Conservation (phyloP, 2,888 invertebrate genomes). For the Salticus scenicus region DNA sequence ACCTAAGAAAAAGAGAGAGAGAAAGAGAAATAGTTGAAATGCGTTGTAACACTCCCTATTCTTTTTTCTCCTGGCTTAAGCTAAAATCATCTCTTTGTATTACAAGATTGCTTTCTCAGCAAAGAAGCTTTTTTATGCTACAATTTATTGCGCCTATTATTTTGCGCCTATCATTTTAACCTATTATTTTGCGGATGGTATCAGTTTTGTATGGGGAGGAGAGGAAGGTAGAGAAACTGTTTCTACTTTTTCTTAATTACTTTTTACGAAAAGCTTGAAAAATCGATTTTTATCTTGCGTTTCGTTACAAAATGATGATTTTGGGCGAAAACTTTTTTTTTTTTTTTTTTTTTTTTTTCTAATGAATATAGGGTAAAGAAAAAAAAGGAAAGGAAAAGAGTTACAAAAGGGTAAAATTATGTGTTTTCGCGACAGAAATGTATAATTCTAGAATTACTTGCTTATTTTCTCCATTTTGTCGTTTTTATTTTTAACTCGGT, state of each 20-base stretch:
- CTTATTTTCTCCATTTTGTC: neutral
- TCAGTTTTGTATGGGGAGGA: neutral
- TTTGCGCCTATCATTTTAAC: neutral
- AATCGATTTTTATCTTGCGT: neutral
- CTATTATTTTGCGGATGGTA: constrained; percentile 1
- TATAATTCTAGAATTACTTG: neutral
- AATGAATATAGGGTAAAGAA: neutral
- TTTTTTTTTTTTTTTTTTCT: too few relatives aligned
- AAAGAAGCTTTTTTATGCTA: neutral
- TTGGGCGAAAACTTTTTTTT: too few relatives aligned
- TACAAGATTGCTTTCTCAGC: neutral
- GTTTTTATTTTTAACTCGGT: too few relatives aligned
- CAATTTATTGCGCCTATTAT: too few relatives aligned
- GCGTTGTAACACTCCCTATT: neutral
- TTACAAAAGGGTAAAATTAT: neutral
- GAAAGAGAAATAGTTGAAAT: neutral
- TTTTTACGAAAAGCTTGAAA: neutral
- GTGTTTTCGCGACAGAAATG: neutral
- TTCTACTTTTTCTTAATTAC: neutral
- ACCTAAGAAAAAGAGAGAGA: neutral
- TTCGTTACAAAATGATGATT: too few relatives aligned
- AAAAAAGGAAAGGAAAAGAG: neutral
- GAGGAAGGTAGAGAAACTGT: neutral
- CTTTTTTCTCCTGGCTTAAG: neutral
- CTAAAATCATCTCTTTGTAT: neutral